These are phyloP conservation scores for Pseudachorutes palmiensis DNA, from an alignment of 1,140 invertebrate species.

Conservation along the genomic window DNA sequence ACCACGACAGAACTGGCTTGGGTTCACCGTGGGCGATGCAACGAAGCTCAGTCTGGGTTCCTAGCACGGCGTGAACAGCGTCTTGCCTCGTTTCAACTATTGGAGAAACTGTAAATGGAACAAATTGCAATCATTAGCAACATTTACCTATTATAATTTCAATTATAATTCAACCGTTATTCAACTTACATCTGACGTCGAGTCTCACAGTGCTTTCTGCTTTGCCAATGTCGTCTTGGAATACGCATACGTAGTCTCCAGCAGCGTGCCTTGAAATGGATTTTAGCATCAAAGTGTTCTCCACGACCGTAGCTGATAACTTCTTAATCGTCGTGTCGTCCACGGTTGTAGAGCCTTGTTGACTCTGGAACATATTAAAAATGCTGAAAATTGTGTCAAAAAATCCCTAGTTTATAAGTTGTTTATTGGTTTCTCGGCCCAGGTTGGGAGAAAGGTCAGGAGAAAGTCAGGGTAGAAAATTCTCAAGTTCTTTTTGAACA, in stretches of 20 bases:
- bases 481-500: not conserved
- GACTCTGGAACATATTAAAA: not conserved
- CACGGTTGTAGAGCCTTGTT: not conserved
- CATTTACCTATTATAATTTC: no score
- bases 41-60: not conserved
- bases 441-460: not conserved
- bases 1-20: not conserved
- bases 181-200: not conserved
- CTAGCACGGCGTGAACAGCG: not conserved
- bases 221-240: not conserved
- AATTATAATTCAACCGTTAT: no score
- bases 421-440: not conserved
- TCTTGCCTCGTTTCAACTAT: not conserved
- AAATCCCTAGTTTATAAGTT: not conserved
- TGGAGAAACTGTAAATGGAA: not conserved
- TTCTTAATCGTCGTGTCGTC: not conserved
- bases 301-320: not conserved
- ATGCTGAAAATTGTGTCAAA: not conserved
- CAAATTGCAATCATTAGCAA: not conserved
- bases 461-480: not conserved
- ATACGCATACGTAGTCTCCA: conserved; percentile 6
- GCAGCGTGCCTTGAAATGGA: not conserved
- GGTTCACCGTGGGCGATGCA: not conserved
- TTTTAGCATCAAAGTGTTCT: not conserved
- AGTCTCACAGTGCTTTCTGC: not conserved